Conservation (phyloP, 2,888 invertebrate genomes). For the Torymus aiolomorphi region DNA sequence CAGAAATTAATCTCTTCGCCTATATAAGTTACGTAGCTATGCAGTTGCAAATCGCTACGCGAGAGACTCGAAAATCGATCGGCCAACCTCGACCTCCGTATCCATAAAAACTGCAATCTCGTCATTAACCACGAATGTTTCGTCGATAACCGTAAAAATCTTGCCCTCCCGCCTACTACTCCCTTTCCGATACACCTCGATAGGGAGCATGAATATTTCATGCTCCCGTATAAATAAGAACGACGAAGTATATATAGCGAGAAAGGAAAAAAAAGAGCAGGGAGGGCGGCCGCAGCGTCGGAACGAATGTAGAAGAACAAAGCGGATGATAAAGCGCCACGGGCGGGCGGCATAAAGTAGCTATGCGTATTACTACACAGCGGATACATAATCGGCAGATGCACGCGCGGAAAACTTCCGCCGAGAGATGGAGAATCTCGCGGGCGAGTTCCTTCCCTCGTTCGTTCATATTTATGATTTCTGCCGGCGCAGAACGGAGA, state of each 20-base stretch:
- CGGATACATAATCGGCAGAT: conserved; percentile 29
- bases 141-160: too few relatives aligned
- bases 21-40: too few relatives aligned
- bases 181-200: too few relatives aligned
- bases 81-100: too few relatives aligned
- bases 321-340: conserved; percentile 35
- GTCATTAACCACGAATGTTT: too few relatives aligned
- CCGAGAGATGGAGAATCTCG: neutral
- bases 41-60: too few relatives aligned
- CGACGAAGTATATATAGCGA: neutral
- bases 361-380: neutral
- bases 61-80: too few relatives aligned
- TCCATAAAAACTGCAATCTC: too few relatives aligned
- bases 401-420: conserved; percentile 23
- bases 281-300: neutral
- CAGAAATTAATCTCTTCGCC: too few relatives aligned
- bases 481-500: neutral
- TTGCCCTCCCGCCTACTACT: too few relatives aligned
- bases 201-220: too few relatives aligned
- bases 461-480: conserved; percentile 50
- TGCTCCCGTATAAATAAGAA: too few relatives aligned
- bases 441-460: neutral
- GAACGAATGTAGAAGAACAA: conserved; percentile 37
- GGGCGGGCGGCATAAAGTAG: neutral
- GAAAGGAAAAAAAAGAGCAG: neutral